Percentiles rank a stretch among this genome's conserved stretches.
Evolutionary conservation across 2,888 invertebrate genomes (phyloP).

Genomic region (Eupithecia subumbrata): DNA sequence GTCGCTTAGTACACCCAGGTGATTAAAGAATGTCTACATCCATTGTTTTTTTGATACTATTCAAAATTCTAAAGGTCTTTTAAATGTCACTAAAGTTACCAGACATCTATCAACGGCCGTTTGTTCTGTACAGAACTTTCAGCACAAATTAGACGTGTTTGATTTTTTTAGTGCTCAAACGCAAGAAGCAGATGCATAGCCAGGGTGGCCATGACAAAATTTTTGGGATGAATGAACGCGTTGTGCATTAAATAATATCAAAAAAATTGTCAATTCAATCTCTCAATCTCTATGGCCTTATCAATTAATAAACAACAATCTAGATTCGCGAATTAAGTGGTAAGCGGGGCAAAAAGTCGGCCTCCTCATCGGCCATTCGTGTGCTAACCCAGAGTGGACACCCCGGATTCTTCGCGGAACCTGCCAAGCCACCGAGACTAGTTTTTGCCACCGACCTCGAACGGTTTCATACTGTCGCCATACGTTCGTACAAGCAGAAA

Average conservation of each 20-base stretch:
- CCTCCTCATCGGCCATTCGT: constrained; percentile 35
- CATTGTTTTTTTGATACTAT: too few species aligned
- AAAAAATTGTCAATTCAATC: neutral
- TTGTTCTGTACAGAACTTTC: too few species aligned
- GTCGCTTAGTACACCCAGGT: too few species aligned
- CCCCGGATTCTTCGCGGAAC: constrained; percentile 75
- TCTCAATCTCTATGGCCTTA: neutral
- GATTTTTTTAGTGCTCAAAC: too few species aligned
- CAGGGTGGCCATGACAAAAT: neutral
- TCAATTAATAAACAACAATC: neutral
- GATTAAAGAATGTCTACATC: too few species aligned
- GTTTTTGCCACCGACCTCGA: constrained; percentile 65
- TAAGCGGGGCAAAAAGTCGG: constrained; percentile 39
- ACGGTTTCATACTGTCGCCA: constrained; percentile 65
- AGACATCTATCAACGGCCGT: too few species aligned
- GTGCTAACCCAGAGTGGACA: constrained; percentile 45
- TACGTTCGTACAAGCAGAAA: constrained; percentile 54
- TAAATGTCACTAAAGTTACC: too few species aligned
- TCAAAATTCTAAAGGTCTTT: too few species aligned
- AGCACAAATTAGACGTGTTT: too few species aligned
- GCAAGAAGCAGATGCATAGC: too few species aligned
- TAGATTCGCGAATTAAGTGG: constrained; percentile 42
- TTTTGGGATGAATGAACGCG: neutral
- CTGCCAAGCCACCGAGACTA: constrained; percentile 62
- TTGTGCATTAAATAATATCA: neutral